Conservation (phyloP, 2,888 invertebrate species). For the Smittia sp. region DNA sequence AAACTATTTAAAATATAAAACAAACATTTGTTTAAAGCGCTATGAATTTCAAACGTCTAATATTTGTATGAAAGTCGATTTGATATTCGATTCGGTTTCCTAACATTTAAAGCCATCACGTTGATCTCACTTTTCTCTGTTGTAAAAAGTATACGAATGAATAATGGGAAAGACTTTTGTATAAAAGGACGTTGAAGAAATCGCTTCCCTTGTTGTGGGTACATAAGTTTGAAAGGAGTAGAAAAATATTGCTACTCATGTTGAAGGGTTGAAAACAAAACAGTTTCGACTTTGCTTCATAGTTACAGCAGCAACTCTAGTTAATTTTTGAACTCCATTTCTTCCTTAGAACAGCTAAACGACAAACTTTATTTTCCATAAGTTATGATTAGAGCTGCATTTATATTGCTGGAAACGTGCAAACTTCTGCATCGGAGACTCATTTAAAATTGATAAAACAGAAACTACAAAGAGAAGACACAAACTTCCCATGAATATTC, state of each 20-base stretch:
- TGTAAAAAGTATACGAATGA: neutral
- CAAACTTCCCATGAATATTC: neutral
- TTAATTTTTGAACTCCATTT: neutral
- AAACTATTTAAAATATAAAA: no score
- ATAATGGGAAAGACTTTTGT: neutral
- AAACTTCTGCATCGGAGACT: constrained; percentile 15
- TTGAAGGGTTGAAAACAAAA: neutral
- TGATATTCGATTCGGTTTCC: no score
- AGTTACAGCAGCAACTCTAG: neutral
- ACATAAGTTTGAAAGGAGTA: no score
- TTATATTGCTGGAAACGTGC: no score
- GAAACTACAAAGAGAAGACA: neutral
- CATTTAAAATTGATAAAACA: constrained; percentile 21
- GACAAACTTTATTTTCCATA: neutral
- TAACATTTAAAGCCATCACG: neutral
- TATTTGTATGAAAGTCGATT: no score
- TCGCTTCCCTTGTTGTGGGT: no score
- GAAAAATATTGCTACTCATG: no score
- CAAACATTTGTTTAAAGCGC: no score
- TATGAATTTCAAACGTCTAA: no score
- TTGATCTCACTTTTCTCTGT: neutral
- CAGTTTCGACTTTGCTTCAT: neutral
- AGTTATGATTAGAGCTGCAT: neutral
- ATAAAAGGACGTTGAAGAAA: constrained; percentile 2
- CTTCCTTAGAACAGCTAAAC: neutral